Evolutionary conservation across 1,140 invertebrate genomes (phyloP), one percentile per base, ranked within the genome.

Genomic region (Drosophila ercepeae): DNA sequence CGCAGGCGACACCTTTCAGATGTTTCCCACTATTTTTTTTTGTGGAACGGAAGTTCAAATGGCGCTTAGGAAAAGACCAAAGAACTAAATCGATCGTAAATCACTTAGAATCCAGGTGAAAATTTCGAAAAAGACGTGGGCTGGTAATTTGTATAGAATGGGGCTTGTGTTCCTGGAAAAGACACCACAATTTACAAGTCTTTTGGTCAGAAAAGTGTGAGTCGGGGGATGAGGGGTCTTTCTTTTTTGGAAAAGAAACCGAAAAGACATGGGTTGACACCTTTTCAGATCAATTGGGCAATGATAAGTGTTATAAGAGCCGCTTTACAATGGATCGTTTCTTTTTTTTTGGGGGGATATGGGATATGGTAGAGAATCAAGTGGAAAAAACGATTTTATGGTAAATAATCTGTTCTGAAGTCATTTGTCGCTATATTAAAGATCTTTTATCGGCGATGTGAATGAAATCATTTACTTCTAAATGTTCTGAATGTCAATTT

Each of bases 21-120:
- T 34, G 16, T 48, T 65, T 34, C 39, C 55, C 61, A 18, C 45
- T 14, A 32, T 21, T 25, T 32, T 16, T 39, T 21, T 51, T 75
- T 21, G 41, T 21, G 41, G 49, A 83, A 71, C 79, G 79, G 79
- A 84, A 84, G 81, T 86, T 84, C 79, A 67, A 86, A 81, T 84
- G 79, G 79, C 79, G 79, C 79, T 84, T 68, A 86, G 72, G 59
- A 79, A 53, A 63, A 70, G 53, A 67, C 7, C 29, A 50, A 23
- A 70, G 45, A 70, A 70, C 53, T 49, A 60, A 76, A 65, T 68
- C 34, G 51, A 57, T 70, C 42, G 78, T 79, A 79, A 79, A 81
- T 79, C 77, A 68, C 48, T 45, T 36, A 21, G 60, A 67, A 68
- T 53, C 48, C 61, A 68, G 63, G 39, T 67, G 64, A 36, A 68